Conservation (phyloP, 2,113 vertebrate genomes). For the Peromyscus maniculatus region DNA sequence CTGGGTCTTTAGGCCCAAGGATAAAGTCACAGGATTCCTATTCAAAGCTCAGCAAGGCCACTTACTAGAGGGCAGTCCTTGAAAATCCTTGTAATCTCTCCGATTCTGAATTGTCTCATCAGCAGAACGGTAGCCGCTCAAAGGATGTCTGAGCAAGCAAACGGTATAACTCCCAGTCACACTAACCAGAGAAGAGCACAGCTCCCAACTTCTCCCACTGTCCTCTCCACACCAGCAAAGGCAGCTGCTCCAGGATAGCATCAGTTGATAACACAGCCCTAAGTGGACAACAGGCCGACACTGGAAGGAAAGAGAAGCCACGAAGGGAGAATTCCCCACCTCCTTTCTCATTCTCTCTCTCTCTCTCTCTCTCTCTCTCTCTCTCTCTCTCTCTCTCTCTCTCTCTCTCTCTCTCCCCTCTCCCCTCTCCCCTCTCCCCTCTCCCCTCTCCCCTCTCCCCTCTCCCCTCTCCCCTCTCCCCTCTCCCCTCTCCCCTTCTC, state of each 20-base stretch:
- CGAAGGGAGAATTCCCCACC: background rate
- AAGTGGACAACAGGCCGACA: background rate
- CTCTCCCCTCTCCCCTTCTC: too few species aligned
- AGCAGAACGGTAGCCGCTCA: background rate
- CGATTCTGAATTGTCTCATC: background rate
- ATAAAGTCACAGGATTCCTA: background rate
- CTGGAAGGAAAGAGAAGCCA: background rate
- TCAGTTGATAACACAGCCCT: background rate
- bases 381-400: too few species aligned
- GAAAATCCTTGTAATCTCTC: background rate
- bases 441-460: fast-evolving
- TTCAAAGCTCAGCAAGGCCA: background rate
- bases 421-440: too few species aligned
- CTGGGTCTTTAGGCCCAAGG: background rate
- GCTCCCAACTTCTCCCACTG: background rate
- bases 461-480: too few species aligned
- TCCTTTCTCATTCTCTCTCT: fast-evolving
- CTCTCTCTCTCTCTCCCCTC: background rate
- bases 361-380: background rate
- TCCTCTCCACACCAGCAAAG: background rate
- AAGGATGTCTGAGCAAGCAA: background rate
- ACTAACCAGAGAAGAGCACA: background rate
- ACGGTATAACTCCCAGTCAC: background rate
- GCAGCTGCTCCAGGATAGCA: background rate
- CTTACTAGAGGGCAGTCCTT: background rate